Percentiles rank a stretch among this genome's conserved stretches.
These are phyloP conservation scores for Eira barbara DNA, from an alignment of 2,113 vertebrate genomes.

Conservation along the genomic window DNA sequence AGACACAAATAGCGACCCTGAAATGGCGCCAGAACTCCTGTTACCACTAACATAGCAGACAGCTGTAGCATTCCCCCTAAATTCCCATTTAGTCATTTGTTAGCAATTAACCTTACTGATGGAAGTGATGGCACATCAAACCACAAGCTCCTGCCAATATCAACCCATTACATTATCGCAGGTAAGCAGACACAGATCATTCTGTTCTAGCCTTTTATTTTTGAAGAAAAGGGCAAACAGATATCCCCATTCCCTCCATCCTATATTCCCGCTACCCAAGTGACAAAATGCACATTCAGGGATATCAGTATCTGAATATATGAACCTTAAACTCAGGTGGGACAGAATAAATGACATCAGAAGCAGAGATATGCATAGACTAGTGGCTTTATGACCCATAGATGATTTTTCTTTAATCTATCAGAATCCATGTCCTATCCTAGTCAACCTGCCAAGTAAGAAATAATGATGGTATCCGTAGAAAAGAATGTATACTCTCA, in stretches of 20 bases:
- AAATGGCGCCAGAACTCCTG: slow-evolving; percentile 84
- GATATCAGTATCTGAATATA: not conserved
- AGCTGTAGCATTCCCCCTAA: slow-evolving; percentile 75
- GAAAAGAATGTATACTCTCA: not conserved
- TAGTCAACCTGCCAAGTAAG: not conserved
- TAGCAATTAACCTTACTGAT: slow-evolving; percentile 81
- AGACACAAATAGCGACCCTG: slow-evolving; percentile 84
- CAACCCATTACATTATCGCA: slow-evolving; percentile 64
- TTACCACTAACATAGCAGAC: slow-evolving; percentile 80
- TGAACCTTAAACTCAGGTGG: not conserved
- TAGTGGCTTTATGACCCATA: not conserved
- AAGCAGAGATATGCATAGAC: not conserved
- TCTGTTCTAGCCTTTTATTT: not conserved
- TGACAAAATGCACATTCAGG: not conserved
- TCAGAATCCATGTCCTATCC: not conserved
- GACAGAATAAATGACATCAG: slow-evolving; percentile 16
- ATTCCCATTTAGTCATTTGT: slow-evolving; percentile 78
- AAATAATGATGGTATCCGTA: not conserved
- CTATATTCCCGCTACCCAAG: not conserved
- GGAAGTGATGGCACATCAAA: slow-evolving; percentile 72
- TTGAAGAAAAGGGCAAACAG: slow-evolving; percentile 28
- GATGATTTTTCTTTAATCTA: slow-evolving; percentile 16
- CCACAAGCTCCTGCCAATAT: slow-evolving; percentile 59
- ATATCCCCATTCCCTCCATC: not conserved
- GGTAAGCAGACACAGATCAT: slow-evolving; percentile 68